Evolutionary conservation across 2,113 vertebrate genomes (phyloP).

Genomic region (Ursus arctos): DNA sequence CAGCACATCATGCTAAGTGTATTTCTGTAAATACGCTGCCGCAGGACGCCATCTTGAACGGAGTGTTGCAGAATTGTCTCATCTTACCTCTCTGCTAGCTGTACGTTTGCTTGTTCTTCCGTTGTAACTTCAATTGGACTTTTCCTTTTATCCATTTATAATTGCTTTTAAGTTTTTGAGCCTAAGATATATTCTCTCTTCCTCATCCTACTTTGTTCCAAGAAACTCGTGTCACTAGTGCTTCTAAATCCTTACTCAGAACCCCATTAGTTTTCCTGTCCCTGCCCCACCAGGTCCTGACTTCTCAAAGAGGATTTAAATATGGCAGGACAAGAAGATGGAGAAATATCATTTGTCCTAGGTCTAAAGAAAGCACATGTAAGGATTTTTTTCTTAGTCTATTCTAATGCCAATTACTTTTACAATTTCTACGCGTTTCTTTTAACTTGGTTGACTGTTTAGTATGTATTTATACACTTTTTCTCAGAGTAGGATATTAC

Average conservation of each 20-base stretch:
- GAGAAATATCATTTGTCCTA: neutral
- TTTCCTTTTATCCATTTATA: neutral
- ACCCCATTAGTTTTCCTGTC: neutral
- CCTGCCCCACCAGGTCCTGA: neutral
- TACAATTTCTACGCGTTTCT: neutral
- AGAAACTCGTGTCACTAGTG: neutral
- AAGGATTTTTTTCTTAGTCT: slow-evolving; percentile 25
- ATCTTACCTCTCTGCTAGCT: neutral
- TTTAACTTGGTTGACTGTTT: slow-evolving; percentile 25
- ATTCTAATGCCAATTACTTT: neutral
- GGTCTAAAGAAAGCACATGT: neutral
- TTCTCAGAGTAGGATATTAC: neutral
- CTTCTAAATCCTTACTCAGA: neutral
- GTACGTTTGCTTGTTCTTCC: neutral
- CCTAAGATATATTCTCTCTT: neutral
- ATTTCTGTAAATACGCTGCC: neutral
- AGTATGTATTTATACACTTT: neutral
- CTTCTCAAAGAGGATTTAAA: neutral
- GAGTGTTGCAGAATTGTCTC: neutral
- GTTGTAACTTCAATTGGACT: neutral
- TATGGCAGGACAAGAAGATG: neutral
- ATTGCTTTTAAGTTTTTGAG: neutral
- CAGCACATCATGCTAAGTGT: neutral
- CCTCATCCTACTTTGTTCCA: neutral
- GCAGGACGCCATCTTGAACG: neutral